phyloP scores from a whole-genome alignment of 2,888 invertebrate species.

The Lithophane semibrunnea region DNA sequence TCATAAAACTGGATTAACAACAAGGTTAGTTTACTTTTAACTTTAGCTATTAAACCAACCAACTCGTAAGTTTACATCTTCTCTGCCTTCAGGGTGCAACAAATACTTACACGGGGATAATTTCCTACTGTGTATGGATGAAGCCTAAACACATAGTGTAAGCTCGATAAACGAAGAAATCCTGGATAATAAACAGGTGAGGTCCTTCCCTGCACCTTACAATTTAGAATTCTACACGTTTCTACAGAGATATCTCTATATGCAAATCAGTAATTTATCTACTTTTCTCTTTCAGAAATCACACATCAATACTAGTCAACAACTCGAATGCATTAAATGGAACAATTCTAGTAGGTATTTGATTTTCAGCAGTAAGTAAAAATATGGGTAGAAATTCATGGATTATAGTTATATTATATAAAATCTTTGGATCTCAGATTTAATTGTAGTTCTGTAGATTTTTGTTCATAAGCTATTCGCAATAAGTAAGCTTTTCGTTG shows the following conservation, averaged over 20 bases:
- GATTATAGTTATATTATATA: neutral
- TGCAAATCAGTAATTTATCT: conserved; percentile 24
- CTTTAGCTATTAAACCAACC: conserved; percentile 7
- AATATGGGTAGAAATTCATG: neutral
- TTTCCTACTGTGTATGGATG: conserved; percentile 31
- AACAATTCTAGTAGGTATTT: neutral
- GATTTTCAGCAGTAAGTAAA: too few relatives aligned
- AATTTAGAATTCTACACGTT: conserved; percentile 45
- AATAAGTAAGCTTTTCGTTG: neutral
- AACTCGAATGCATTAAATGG: neutral
- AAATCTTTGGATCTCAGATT: neutral
- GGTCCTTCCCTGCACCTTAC: conserved; percentile 28
- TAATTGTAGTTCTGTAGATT: neutral
- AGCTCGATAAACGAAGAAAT: conserved; percentile 56
- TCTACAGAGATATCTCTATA: conserved; percentile 31
- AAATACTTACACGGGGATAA: conserved; percentile 40
- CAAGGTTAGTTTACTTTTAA: conserved; percentile 19
- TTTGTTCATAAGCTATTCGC: neutral
- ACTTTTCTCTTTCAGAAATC: conserved; percentile 39
- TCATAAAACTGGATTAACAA: conserved; percentile 1
- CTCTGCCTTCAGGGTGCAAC: conserved; percentile 36
- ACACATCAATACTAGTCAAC: conserved; percentile 20
- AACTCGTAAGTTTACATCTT: conserved; percentile 16
- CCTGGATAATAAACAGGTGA: conserved; percentile 49
- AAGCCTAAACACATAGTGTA: conserved; percentile 49